These are phyloP conservation scores for Silurus glanis DNA, from an alignment of 2,113 vertebrate genomes.

Conservation along the genomic window DNA sequence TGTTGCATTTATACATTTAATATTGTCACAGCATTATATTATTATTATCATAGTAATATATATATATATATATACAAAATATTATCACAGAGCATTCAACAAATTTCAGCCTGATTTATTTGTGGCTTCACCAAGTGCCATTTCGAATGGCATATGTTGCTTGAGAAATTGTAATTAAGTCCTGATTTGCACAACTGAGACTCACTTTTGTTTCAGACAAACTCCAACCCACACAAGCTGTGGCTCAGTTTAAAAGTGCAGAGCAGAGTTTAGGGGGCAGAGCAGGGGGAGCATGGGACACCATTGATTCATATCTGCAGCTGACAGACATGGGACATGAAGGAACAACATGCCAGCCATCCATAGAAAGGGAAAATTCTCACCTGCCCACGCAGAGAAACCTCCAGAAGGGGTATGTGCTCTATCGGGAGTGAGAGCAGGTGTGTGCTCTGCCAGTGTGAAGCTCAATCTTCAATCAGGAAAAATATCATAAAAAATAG, in stretches of 20 bases:
- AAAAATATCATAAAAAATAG: constrained; percentile 21
- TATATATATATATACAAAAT: no score
- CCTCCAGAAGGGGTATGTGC: constrained; percentile 36
- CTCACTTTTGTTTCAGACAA: no score
- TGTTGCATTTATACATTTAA: no score
- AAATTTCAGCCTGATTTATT: no score
- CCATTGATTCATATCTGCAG: constrained; percentile 48
- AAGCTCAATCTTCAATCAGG: constrained; percentile 22
- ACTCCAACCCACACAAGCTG: neutral
- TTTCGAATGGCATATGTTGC: no score
- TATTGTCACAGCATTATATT: no score
- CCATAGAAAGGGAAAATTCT: constrained; percentile 44
- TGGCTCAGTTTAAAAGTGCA: constrained; percentile 24
- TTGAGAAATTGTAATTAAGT: no score
- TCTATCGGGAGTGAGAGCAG: constrained; percentile 34
- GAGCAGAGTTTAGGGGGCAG: constrained; percentile 25
- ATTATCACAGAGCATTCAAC: no score
- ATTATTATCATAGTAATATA: no score
- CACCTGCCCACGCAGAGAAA: constrained; percentile 35
- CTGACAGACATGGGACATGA: constrained; percentile 34
- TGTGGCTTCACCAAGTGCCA: no score
- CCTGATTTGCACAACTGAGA: no score
- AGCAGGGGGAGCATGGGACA: neutral
- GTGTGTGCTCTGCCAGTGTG: constrained; percentile 35
- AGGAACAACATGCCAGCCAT: constrained; percentile 22